These are phyloP conservation scores for Chrosomus eos DNA, from an alignment of 2,797 vertebrate genomes.

Conservation along the genomic window DNA sequence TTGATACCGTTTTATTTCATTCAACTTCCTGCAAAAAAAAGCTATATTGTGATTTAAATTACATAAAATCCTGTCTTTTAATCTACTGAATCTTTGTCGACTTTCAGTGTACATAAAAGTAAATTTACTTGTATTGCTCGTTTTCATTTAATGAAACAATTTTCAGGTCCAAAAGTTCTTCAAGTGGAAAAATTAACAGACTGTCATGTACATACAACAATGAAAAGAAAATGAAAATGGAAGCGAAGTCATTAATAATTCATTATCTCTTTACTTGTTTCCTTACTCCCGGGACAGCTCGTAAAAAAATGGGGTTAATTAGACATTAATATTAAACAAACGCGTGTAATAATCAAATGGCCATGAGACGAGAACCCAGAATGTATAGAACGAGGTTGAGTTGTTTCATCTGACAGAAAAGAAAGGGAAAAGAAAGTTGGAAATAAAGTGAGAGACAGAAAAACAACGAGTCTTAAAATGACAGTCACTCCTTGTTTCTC, in stretches of 20 bases:
- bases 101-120: neutral
- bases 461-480: neutral
- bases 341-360: conserved; percentile 12
- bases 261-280: conserved; percentile 34
- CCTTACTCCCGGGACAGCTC: conserved; percentile 1
- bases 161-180: neutral
- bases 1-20: neutral
- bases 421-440: neutral
- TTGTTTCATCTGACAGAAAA: neutral
- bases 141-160: conserved; percentile 8
- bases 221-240: conserved; percentile 32
- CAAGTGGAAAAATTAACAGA: neutral
- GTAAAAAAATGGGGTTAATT: conserved; percentile 52
- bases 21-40: neutral
- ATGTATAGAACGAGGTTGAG: neutral
- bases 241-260: conserved; percentile 44
- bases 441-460: neutral
- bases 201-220: neutral
- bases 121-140: neutral
- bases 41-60: neutral
- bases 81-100: neutral
- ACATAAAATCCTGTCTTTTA: neutral
- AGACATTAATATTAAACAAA: conserved; percentile 58
- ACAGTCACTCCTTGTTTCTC: neutral
- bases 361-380: conserved; percentile 14